Evolutionary conservation across 2,888 invertebrate species (phyloP), one percentile per base, ranked within the genome.

Genomic region (Congeria kusceri): DNA sequence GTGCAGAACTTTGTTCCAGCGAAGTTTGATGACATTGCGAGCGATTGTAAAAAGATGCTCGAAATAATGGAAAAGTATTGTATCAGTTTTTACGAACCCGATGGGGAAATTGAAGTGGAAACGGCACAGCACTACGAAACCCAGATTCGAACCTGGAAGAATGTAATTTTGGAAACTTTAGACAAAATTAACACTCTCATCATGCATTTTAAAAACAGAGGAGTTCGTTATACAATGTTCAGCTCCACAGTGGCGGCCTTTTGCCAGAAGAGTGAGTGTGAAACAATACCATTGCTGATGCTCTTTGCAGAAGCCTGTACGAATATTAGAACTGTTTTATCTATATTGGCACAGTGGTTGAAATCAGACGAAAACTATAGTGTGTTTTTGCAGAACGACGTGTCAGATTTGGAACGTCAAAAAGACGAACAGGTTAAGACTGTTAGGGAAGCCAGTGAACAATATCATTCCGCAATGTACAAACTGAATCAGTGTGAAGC

Each of bases 231-330:
- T 27, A 75, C 83, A 0, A 84, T 86, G 75, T 84, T 91, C 49
- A 86, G 84, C 44, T 64, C 86, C 9, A 83, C 88, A 7, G 88
- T 87, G 0, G 73, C 81, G 7, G 85, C 89, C 13, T 85, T 90
- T 62, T 87, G 88, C 65, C 76, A 89, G 63, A 80, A 84, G 47
- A 77, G 81, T 44, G 87, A 90, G 67, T 87, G 89, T 73, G 86
- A 86, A 57, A 80, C 88, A 32, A 83, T 90, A 28, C 89, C 91
- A 3, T 89, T 91, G 49, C 77, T 92, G 3, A 77, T 92, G 28
- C 46, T 92, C 13, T 91, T 92, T 62, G 89, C 92, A 0, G 91
- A 91, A 32, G 88, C 88, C 0, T 88, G 89, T 75, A 87, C 91
- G 18, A 89, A 89, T 73, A 86, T 91, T 29, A 76, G 88, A 20